Base-by-base conservation (phyloP, 2,888 invertebrate species). In the Drosophila prolongata region DNA sequence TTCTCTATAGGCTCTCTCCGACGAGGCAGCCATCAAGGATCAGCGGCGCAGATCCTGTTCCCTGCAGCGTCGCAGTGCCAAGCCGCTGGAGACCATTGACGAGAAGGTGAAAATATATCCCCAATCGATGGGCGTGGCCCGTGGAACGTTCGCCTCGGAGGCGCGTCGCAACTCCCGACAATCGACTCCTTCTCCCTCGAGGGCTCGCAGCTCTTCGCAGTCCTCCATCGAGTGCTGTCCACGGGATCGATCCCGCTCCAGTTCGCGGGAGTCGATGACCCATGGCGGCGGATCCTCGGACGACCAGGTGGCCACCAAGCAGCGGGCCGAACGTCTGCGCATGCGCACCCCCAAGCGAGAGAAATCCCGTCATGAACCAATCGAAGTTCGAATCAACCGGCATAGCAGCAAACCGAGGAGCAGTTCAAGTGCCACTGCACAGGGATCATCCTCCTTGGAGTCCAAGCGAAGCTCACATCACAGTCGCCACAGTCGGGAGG, bases 1-100 rank as follows among this genome's bases (percentile, higher is more conserved):
- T 9, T 2, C 11, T 13, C 35, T 0, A 5, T 0, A 94, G 92
- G 94, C 94, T 27, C 93, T 94, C 19, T 93, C 93, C 13, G 93
- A 94, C 76, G 94, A 94, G 64, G 90, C 91, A 16, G 90, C 90
- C 34, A 82, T 90, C 67, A 92, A 92, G 77, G 91, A 92, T 86
- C 89, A 92, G 90, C 81, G 89, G 75, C 89, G 92, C 69, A 87
- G 89, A 14, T 90, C 83, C 6, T 74, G 89, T 61, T 90, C 90
- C 56, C 74, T 90, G 66, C 89, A 90, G 43, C 82, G 90, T 16
- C 90, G 90, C 66, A 89, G 88, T 54, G 82, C 89, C 37, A 90
- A 90, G 34, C 91, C 92, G 1, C 80, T 92, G 34, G 92, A 92
- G 56, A 92, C 92, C 37, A 92, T 92, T 37, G 91, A 91, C 58